phyloP scores from a whole-genome alignment of 64 coral and sea anemone genomes.

The Stichodactyla mertensii region DNA sequence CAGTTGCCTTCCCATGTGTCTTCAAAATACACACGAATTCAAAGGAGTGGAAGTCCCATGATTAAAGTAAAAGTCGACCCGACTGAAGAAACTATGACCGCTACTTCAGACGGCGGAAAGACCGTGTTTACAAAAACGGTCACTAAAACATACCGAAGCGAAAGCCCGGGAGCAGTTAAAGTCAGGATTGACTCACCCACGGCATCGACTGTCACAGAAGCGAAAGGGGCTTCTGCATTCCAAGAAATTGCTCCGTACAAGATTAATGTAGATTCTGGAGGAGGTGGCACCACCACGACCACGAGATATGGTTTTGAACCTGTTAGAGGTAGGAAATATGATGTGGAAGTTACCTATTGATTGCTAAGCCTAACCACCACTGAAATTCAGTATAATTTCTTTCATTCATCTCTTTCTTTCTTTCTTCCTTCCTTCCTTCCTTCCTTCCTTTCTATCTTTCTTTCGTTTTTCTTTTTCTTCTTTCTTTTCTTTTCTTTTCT shows the following conservation, averaged over 20 bases:
- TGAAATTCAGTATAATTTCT: too few relatives aligned
- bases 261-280: not conserved
- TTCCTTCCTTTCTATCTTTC: too few relatives aligned
- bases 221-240: not conserved
- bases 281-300: not conserved
- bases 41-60: slow-evolving; percentile 45
- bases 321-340: not conserved
- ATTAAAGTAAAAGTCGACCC: slow-evolving; percentile 28
- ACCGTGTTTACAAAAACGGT: slow-evolving; percentile 17
- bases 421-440: too few relatives aligned
- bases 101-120: not conserved
- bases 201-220: not conserved
- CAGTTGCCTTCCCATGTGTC: not conserved
- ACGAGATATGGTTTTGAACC: slow-evolving; percentile 2
- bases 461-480: too few relatives aligned
- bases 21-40: slow-evolving; percentile 45
- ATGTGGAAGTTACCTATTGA: not conserved
- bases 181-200: not conserved
- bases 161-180: not conserved
- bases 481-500: too few relatives aligned
- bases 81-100: not conserved
- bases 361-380: too few relatives aligned
- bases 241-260: slow-evolving; percentile 1
- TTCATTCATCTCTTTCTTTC: too few relatives aligned
- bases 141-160: slow-evolving; percentile 38